A percentile compares a stretch with the other conserved stretches of the same genome.
Conservation (phyloP, 2,888 invertebrate genomes). For the Acanthoscelides obtectus region DNA sequence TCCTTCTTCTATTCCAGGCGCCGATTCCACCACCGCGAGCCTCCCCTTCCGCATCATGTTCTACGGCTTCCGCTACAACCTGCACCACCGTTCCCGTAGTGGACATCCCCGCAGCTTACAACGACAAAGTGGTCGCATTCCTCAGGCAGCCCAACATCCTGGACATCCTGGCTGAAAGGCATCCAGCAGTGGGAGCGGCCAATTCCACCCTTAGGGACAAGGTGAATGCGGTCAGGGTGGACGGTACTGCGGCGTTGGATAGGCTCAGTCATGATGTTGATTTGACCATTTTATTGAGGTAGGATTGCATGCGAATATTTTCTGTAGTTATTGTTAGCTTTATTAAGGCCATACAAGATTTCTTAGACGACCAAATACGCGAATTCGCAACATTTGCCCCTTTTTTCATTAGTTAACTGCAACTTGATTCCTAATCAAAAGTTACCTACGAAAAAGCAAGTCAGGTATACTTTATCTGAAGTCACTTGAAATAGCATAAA, state of each 20-base stretch:
- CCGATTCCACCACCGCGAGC: constrained; percentile 74
- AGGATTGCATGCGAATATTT: constrained; percentile 35
- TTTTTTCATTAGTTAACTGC: no score
- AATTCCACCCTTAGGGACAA: constrained; percentile 77
- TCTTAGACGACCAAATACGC: no score
- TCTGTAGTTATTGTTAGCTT: no score
- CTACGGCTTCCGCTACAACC: constrained; percentile 32
- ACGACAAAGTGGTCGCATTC: constrained; percentile 96
- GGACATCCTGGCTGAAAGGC: constrained; percentile 82
- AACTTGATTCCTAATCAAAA: no score
- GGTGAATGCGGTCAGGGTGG: constrained; percentile 82
- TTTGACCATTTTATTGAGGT: constrained; percentile 89
- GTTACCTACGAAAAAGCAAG: no score
- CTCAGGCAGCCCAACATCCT: constrained; percentile 90
- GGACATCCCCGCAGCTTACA: constrained; percentile 74
- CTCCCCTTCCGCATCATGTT: constrained; percentile 41
- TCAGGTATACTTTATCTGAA: no score
- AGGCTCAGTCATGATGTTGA: constrained; percentile 89
- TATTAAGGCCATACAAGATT: no score
- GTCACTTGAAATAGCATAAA: no score
- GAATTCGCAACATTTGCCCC: no score
- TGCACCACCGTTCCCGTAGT: constrained; percentile 55
- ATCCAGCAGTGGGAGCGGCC: constrained; percentile 66
- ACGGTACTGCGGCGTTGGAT: constrained; percentile 80
- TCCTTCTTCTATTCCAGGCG: constrained; percentile 51